Base-by-base conservation (phyloP, 2,113 vertebrate genomes). In the Pituophis catenifer region DNA sequence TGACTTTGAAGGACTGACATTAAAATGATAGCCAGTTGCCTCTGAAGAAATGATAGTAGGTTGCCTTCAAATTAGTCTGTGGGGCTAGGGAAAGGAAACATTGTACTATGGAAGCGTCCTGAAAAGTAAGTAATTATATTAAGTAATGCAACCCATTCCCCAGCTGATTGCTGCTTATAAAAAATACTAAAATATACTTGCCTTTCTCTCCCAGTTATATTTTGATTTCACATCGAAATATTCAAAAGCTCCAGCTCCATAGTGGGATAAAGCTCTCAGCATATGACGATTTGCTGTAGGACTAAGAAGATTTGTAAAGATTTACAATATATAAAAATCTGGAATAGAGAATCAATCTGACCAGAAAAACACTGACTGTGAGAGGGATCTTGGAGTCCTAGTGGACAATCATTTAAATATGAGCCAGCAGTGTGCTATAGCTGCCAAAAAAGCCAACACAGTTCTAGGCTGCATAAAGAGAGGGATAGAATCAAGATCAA, bases 161-260 rank as follows among this genome's bases (percentile, higher is more conserved):
- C 38, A 59, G 55, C 15, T 50, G 50, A 93, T 44, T 88, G 44
- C 24, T 89, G 23, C 6, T 88, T 5, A 55, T 62, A 62, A 24
- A 95, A 62, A 90, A 92, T 38, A 70, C 62, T 33, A 24, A 96
- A 86, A 92, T 88, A 95, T 90, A 94, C 93, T 94, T 97, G 98
- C 99, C 98, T 99, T 98, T 70, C 98, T 97, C 92, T 96, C 93
- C 99, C 99, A 99, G 93, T 90, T 98, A 93, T 98, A 97, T 94
- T 98, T 98, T 58, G 97, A 97, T 97, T 98, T 99, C 38, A 94
- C 92, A 95, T 99, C 98, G 81, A 99, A 99, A 96, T 98, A 98
- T 93, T 99, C 98, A 97, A 97, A 99, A 52, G 98, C 97, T 97
- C 98, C 99, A 52, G 98, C 98, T 85, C 98, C 98, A 23, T 96